These are phyloP conservation scores for Bombus turneri DNA, from an alignment of 1,140 invertebrate species.

Conservation along the genomic window DNA sequence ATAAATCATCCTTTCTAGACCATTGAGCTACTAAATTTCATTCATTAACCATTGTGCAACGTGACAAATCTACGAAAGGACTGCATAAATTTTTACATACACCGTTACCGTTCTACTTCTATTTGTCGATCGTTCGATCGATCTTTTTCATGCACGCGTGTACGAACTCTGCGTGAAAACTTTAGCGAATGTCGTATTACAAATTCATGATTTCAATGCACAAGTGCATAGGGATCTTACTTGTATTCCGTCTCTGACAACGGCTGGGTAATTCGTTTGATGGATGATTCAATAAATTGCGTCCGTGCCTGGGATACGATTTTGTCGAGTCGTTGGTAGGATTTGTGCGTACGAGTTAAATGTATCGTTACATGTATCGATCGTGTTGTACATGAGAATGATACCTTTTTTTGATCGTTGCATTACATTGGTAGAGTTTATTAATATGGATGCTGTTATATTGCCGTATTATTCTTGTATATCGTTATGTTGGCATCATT, in stretches of 20 bases:
- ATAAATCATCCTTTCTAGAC: no score
- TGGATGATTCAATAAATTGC: conserved; percentile 3
- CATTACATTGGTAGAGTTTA: background rate
- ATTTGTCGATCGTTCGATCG: no score
- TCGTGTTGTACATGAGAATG: background rate
- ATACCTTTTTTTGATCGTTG: background rate
- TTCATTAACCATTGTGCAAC: background rate
- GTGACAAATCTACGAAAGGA: conserved; percentile 22
- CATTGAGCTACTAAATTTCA: no score
- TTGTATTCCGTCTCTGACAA: background rate
- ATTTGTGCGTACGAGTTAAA: background rate
- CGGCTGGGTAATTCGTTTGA: conserved; percentile 1
- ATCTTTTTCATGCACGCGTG: background rate
- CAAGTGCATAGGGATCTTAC: background rate
- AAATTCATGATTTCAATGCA: background rate
- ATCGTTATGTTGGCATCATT: background rate
- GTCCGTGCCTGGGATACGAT: background rate
- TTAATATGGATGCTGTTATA: background rate
- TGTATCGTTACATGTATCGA: background rate
- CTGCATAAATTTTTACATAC: background rate
- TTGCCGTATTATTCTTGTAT: background rate
- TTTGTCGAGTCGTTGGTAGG: background rate
- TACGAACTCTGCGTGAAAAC: background rate
- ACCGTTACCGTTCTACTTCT: background rate
- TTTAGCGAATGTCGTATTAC: background rate